Evolutionary conservation across 2,797 vertebrate species (phyloP), one percentile per base, ranked within the genome.

Genomic region (Botia almorhae): DNA sequence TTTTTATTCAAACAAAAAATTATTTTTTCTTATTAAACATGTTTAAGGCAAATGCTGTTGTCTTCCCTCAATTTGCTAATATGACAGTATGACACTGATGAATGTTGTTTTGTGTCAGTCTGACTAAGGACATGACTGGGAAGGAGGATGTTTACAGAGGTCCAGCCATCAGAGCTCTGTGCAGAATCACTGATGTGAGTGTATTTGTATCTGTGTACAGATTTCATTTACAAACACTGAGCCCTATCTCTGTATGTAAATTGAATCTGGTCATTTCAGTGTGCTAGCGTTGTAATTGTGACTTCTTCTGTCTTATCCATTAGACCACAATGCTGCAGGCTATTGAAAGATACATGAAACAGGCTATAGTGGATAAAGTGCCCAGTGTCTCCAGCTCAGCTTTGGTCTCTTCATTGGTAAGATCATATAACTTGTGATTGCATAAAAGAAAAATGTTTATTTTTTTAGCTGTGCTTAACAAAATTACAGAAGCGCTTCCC

Each of bases 111-210:
- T 81, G 50, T 81, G 6, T 58, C 74, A 99, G 98, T 87, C 87
- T 99, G 88, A 99, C 98, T 84, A 99, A 99, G 89, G 98, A 99
- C 91, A 99, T 99, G 97, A 99, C 98, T 0, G 98, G 98, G 14
- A 99, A 99, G 89, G 97, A 99, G 79, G 97, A 99, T 13, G 95
- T 98, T 0, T 99, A 98, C 89, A 87, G 97, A 83, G 98, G 97
- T 74, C 97, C 97, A 0, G 97, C 98, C 53, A 98, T 99, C 89
- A 91, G 98, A 91, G 98, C 98, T 0, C 96, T 99, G 58, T 98
- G 98, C 94, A 95, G 97, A 88, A 98, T 98, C 85, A 99, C 98
- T 0, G 98, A 99, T 51, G 98, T 98, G 87, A 96, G 96, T 92
- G 48, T 13, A 19, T 51, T 74, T 33, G 1, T 21, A 19, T 17